Evolutionary conservation across 1,140 invertebrate genomes (phyloP).

Genomic region (Ostrea denselamellosa): DNA sequence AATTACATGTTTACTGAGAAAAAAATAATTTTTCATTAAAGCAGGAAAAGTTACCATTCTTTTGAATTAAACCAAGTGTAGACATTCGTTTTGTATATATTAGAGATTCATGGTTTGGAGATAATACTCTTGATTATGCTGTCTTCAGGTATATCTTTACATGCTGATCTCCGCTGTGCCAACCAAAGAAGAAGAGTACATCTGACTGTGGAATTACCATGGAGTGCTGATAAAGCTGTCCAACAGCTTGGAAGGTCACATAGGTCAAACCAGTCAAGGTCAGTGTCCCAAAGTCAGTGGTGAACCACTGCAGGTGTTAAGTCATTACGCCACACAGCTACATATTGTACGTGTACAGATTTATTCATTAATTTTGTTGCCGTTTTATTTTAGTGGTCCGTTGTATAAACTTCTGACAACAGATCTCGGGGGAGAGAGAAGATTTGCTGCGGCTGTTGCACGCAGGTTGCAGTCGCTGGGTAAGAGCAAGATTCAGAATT

Average conservation of each 20-base stretch:
- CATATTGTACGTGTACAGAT: too few species aligned
- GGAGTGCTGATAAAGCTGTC: conserved; percentile 77
- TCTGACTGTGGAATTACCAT: conserved; percentile 73
- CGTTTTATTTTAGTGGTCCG: conserved; percentile 68
- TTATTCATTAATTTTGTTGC: background rate
- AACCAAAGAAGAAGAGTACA: conserved; percentile 73
- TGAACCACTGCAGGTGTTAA: background rate
- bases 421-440: conserved; percentile 73
- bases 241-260: conserved; percentile 76
- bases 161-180: conserved; percentile 69
- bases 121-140: too few species aligned
- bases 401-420: conserved; percentile 74
- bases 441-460: conserved; percentile 75
- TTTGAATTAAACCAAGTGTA: too few species aligned
- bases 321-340: background rate
- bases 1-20: too few species aligned
- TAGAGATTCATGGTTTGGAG: too few species aligned
- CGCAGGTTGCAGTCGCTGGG: conserved; percentile 72
- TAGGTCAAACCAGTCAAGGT: conserved; percentile 75
- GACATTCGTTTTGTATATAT: too few species aligned
- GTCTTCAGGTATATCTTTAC: conserved; percentile 75
- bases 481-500: conserved; percentile 43
- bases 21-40: too few species aligned
- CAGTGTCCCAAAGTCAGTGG: background rate
- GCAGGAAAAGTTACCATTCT: too few species aligned